These are phyloP conservation scores for Hylyphantes graminicola DNA, from an alignment of 1,140 invertebrate genomes.

Conservation along the genomic window DNA sequence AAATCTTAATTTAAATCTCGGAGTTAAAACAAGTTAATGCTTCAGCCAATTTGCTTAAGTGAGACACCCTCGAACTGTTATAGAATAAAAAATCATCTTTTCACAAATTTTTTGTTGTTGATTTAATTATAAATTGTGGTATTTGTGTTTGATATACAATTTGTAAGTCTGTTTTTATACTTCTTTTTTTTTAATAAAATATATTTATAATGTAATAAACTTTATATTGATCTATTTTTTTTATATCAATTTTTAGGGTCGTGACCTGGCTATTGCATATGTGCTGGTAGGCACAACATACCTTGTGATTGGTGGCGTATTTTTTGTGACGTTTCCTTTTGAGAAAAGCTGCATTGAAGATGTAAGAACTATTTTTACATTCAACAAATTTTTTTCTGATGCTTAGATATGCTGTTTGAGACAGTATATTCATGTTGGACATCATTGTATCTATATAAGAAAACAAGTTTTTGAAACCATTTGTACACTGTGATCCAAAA, in stretches of 20 bases:
- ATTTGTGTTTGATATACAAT: no score
- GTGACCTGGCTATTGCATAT: conserved; percentile 88
- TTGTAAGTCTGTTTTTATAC: no score
- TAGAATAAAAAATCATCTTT: no score
- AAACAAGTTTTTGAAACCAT: no score
- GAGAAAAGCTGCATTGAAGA: conserved; percentile 88
- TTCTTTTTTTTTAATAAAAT: no score
- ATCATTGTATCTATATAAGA: conserved; percentile 49
- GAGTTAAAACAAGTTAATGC: no score
- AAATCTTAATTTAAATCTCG: no score
- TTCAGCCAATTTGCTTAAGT: no score
- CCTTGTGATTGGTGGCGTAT: conserved; percentile 81
- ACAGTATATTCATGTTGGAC: conserved; percentile 1
- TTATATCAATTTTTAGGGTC: conserved; percentile 74
- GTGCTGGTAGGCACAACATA: conserved; percentile 85
- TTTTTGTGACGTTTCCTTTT: conserved; percentile 87
- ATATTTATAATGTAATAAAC: neutral
- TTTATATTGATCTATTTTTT: neutral
- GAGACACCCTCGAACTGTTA: no score
- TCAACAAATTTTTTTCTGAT: neutral
- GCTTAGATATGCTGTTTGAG: conserved; percentile 7
- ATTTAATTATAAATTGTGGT: no score
- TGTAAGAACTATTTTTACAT: conserved; percentile 75
- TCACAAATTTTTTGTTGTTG: no score
- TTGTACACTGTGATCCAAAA: no score